Evolutionary conservation across 2,113 vertebrate genomes (phyloP).

Genomic region (Etheostoma cragini): DNA sequence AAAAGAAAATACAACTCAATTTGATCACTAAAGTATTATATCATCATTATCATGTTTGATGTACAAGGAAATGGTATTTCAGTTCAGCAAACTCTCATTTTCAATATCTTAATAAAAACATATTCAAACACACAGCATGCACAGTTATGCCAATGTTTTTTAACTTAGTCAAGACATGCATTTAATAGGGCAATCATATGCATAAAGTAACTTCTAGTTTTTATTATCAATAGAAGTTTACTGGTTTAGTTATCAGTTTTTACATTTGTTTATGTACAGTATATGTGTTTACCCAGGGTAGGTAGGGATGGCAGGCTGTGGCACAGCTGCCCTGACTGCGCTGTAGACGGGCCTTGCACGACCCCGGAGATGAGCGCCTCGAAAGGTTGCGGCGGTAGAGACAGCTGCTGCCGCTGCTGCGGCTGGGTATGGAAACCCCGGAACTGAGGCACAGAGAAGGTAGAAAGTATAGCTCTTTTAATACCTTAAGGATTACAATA

Average conservation of each 20-base stretch:
- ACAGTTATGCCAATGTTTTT: constrained; percentile 22
- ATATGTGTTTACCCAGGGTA: constrained; percentile 83
- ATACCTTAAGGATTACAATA: background rate
- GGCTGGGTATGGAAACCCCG: constrained; percentile 95
- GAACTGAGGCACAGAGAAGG: constrained; percentile 85
- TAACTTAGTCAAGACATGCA: constrained; percentile 46
- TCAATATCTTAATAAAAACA: constrained; percentile 38
- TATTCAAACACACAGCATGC: constrained; percentile 66
- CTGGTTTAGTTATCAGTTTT: background rate
- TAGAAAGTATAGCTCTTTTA: background rate
- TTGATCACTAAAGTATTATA: background rate
- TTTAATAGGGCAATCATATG: constrained; percentile 20
- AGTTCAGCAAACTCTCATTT: constrained; percentile 55
- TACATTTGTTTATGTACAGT: background rate
- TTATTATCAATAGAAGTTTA: background rate
- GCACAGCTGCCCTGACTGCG: constrained; percentile 93
- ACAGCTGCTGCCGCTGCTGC: constrained; percentile 86
- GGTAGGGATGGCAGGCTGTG: constrained; percentile 92
- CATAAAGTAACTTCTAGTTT: background rate
- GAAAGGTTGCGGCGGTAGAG: constrained; percentile 93
- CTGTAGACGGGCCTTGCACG: constrained; percentile 97
- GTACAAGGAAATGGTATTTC: constrained; percentile 82
- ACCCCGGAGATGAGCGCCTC: constrained; percentile 96
- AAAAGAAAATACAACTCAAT: background rate
- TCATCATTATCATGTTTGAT: background rate